Percentiles rank a stretch among this genome's conserved stretches.
Evolutionary conservation across 2,113 vertebrate species (phyloP).

Genomic region (Daphoenositta chrysoptera): DNA sequence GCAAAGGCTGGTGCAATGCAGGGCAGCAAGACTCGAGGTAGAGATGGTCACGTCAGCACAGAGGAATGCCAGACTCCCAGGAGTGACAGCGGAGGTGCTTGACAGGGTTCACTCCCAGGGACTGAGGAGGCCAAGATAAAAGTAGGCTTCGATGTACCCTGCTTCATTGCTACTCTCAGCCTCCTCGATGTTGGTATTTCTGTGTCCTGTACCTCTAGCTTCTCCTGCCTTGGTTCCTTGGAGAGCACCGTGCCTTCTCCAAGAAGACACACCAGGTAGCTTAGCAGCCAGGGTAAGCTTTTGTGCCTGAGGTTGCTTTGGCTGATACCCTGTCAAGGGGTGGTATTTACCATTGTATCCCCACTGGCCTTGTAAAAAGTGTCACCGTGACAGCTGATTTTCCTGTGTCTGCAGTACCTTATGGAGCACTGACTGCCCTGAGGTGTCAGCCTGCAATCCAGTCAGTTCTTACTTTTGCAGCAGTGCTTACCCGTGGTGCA

Average conservation of each 20-base stretch:
- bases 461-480: background rate
- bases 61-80: background rate
- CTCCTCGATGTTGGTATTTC: background rate
- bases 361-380: background rate
- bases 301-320: background rate
- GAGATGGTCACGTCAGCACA: accelerated
- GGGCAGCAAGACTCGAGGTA: background rate
- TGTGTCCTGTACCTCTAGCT: background rate
- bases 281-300: background rate
- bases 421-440: background rate
- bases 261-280: background rate
- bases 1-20: background rate
- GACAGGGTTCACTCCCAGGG: no score
- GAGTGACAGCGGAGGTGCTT: background rate
- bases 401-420: background rate
- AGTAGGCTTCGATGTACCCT: background rate
- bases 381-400: background rate
- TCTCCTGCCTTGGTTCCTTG: background rate
- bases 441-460: background rate
- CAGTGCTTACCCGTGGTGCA: background rate
- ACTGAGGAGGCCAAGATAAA: background rate
- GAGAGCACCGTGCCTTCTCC: background rate
- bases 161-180: background rate
- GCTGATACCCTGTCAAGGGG: background rate
- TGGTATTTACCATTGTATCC: background rate